Evolutionary conservation across 2,888 invertebrate genomes (phyloP).

Genomic region (Latrodectus hesperus): DNA sequence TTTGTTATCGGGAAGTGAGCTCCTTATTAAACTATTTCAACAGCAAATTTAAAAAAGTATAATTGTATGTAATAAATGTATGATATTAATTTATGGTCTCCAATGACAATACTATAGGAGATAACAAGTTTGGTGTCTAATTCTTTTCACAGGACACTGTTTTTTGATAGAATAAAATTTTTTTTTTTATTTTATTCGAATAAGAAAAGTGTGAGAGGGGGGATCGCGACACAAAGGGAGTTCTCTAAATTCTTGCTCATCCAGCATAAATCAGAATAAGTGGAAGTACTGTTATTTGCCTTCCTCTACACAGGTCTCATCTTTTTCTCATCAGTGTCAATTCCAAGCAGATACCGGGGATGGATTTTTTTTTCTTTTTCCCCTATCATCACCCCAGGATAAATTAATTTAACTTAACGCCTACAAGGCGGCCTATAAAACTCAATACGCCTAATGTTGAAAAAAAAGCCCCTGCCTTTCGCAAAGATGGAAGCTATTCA

Average conservation of each 20-base stretch:
- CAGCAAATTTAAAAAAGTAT: too few species aligned
- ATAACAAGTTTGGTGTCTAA: too few species aligned
- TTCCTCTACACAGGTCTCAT: constrained; percentile 52
- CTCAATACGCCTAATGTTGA: constrained; percentile 41
- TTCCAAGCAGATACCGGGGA: constrained; percentile 40
- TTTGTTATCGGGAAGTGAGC: too few species aligned
- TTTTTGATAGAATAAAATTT: too few species aligned
- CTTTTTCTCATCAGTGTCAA: constrained; percentile 65
- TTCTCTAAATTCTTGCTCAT: constrained; percentile 36
- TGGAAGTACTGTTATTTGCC: constrained; percentile 38
- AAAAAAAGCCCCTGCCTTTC: constrained; percentile 8
- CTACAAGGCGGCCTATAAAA: constrained; percentile 62
- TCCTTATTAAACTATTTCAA: too few species aligned
- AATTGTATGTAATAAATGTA: too few species aligned
- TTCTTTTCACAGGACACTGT: too few species aligned
- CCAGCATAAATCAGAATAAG: constrained; percentile 16
- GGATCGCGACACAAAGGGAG: neutral
- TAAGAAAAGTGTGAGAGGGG: too few species aligned
- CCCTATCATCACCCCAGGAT: constrained; percentile 57
- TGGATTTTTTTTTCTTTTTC: neutral
- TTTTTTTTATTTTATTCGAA: too few species aligned
- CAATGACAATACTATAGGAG: too few species aligned
- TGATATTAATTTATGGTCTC: too few species aligned
- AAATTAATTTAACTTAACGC: constrained; percentile 69
- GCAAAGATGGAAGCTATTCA: constrained; percentile 57